Evolutionary conservation across 2,113 vertebrate species (phyloP).

Genomic region (Gracilinanus agilis): DNA sequence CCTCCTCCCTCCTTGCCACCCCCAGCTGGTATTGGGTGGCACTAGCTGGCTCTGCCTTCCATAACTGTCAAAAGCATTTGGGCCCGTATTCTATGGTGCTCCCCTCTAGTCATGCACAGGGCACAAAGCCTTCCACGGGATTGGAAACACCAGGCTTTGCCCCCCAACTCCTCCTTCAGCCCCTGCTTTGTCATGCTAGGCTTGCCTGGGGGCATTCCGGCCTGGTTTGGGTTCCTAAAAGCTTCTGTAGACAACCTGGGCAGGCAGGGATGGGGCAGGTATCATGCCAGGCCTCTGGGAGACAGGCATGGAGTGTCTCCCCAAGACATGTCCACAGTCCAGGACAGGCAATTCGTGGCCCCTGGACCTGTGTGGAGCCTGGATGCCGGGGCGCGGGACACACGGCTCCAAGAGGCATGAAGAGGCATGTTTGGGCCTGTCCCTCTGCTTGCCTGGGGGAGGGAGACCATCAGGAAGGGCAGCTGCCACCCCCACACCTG

Average conservation of each 20-base stretch:
- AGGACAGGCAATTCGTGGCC: neutral
- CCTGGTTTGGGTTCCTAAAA: neutral
- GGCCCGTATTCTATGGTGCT: neutral
- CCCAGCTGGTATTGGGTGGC: neutral
- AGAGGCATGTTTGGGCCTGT: neutral
- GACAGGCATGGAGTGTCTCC: neutral
- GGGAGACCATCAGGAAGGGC: neutral
- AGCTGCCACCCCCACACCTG: neutral
- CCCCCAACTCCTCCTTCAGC: neutral
- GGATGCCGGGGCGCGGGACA: neutral
- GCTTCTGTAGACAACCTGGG: neutral
- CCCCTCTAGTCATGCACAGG: neutral
- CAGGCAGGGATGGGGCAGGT: neutral
- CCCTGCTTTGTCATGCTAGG: neutral
- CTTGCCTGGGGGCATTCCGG: neutral
- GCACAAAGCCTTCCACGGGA: slow-evolving; percentile 30
- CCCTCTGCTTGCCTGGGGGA: too few species aligned
- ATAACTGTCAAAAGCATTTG: neutral
- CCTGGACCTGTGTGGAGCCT: neutral
- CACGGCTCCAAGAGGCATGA: neutral
- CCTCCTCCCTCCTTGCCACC: neutral
- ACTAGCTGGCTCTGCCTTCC: neutral
- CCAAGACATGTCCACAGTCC: neutral
- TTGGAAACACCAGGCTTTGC: neutral
- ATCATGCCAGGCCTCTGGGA: neutral